Conservation (phyloP, 2,113 vertebrate genomes). For the Clarias gariepinus region DNA sequence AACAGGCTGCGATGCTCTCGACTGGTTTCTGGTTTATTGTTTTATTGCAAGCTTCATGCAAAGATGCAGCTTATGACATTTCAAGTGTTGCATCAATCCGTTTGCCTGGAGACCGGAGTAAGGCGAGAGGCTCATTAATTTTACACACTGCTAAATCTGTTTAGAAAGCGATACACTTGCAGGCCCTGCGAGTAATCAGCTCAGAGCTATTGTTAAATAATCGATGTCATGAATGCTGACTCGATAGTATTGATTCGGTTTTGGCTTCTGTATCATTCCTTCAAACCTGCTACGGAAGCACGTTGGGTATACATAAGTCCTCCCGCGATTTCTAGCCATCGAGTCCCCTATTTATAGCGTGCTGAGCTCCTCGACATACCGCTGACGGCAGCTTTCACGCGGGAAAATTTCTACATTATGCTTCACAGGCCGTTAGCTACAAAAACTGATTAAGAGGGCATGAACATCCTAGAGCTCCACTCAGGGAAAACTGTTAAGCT, state of each 20-base stretch:
- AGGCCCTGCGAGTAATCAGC: constrained; percentile 16
- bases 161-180: constrained; percentile 48
- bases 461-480: constrained; percentile 8
- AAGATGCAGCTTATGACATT: constrained; percentile 45
- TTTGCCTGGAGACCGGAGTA: constrained; percentile 35
- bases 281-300: background rate
- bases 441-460: constrained; percentile 44
- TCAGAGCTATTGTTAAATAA: constrained; percentile 33
- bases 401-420: constrained; percentile 33
- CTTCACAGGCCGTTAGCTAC: constrained; percentile 36
- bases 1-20: background rate
- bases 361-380: background rate
- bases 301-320: background rate
- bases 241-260: constrained; percentile 47
- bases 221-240: constrained; percentile 46
- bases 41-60: constrained; percentile 38
- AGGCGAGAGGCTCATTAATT: constrained; percentile 49
- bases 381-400: constrained; percentile 27
- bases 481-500: background rate
- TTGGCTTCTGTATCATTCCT: constrained; percentile 9
- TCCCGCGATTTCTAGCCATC: background rate
- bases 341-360: background rate
- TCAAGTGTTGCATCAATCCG: constrained; percentile 29
- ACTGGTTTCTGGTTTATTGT: constrained; percentile 22
- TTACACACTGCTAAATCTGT: constrained; percentile 35